phyloP scores from a whole-genome alignment of 2,888 invertebrate genomes.

The Lasioglossum villosulum region DNA sequence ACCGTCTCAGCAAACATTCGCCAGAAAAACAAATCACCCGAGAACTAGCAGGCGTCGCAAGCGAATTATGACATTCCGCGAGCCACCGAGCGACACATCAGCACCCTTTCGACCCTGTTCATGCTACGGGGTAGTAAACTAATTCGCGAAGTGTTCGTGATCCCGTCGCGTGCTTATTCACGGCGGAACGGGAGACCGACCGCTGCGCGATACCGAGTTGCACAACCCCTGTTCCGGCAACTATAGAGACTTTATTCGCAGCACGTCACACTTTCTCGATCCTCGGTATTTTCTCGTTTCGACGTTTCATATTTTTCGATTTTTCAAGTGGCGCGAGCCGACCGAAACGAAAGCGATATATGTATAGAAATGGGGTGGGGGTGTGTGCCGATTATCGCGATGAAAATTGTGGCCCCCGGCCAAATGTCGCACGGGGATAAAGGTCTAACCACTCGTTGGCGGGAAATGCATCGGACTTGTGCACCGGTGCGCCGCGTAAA shows the following conservation, averaged over 20 bases:
- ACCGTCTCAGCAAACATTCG: neutral
- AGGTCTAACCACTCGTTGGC: constrained; percentile 72
- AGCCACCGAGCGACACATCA: neutral
- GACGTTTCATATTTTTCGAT: neutral
- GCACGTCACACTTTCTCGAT: neutral
- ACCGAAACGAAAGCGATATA: constrained; percentile 35
- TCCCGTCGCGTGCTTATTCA: constrained; percentile 9
- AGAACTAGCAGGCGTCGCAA: neutral
- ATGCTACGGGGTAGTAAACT: neutral
- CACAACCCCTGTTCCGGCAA: neutral
- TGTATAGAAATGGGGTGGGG: neutral
- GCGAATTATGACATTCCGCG: neutral
- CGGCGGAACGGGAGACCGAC: neutral
- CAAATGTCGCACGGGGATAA: constrained; percentile 76
- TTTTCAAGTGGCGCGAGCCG: neutral
- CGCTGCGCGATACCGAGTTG: neutral
- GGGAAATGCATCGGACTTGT: constrained; percentile 72
- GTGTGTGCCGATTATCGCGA: constrained; percentile 64
- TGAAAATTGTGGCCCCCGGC: constrained; percentile 73
- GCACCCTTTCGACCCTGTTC: neutral
- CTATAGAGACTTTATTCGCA: neutral
- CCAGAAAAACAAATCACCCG: neutral
- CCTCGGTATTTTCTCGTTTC: neutral
- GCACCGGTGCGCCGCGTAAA: constrained; percentile 74
- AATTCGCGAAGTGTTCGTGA: neutral